Evolutionary conservation across 2,113 vertebrate species (phyloP).

Genomic region (Rhombomys opimus): DNA sequence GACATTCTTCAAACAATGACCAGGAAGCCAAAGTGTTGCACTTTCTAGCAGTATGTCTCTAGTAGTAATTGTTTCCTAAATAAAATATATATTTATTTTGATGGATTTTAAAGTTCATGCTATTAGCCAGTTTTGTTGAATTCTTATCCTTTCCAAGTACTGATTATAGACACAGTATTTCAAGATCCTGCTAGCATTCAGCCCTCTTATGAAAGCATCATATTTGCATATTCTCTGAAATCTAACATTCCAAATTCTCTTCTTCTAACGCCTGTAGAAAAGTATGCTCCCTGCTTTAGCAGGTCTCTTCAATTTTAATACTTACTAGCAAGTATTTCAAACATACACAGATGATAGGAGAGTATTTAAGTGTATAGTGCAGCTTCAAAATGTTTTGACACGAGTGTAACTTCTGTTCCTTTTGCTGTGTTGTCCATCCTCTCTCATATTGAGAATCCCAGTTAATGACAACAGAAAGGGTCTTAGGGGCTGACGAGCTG

Average conservation of each 20-base stretch:
- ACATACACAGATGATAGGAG: background rate
- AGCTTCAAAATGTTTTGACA: background rate
- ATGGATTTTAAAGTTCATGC: background rate
- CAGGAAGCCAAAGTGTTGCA: background rate
- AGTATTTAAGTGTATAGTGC: background rate
- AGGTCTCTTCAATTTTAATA: background rate
- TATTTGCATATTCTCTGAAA: background rate
- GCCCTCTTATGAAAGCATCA: background rate
- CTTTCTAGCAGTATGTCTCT: constrained; percentile 7
- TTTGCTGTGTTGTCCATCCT: background rate
- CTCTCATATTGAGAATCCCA: background rate
- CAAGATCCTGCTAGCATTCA: background rate
- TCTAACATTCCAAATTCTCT: background rate
- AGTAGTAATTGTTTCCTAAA: constrained; percentile 6
- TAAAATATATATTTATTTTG: background rate
- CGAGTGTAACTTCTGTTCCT: background rate
- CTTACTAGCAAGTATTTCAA: background rate
- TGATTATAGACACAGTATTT: background rate
- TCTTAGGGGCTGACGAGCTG: background rate
- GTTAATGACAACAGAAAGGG: background rate
- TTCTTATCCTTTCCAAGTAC: constrained; percentile 29
- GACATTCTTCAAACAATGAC: background rate
- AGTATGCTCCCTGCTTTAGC: background rate
- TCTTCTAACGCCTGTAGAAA: background rate
- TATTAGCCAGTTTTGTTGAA: constrained; percentile 23